Conservation (phyloP, 2,888 invertebrate genomes). For the Plebejus anna region DNA sequence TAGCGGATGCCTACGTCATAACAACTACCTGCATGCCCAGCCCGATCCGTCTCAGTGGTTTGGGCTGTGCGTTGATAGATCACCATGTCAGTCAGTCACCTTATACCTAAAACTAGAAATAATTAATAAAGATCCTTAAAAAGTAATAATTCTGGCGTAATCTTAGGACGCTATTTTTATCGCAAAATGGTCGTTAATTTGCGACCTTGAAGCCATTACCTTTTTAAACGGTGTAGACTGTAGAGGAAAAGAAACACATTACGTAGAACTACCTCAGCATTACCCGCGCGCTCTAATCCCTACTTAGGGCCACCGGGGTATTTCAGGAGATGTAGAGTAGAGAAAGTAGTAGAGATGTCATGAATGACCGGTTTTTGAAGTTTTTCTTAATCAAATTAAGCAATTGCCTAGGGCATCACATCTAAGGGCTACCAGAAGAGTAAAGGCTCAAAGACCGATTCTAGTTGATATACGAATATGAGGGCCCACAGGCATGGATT, state of each 20-base stretch:
- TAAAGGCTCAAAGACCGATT: too few species aligned
- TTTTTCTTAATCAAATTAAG: too few species aligned
- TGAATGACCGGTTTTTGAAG: neutral
- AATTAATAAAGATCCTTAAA: neutral
- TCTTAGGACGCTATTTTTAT: neutral
- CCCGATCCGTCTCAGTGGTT: too few species aligned
- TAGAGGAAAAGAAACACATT: constrained; percentile 14
- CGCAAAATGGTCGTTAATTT: neutral
- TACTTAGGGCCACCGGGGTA: neutral
- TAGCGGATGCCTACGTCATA: too few species aligned
- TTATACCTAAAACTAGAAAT: neutral
- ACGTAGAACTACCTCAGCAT: constrained; percentile 8
- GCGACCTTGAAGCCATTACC: constrained; percentile 3
- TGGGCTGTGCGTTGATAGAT: too few species aligned
- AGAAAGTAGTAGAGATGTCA: neutral
- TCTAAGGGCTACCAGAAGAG: too few species aligned
- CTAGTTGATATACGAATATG: too few species aligned
- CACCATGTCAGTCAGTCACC: too few species aligned
- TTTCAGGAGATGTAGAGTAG: neutral
- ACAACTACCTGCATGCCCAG: too few species aligned
- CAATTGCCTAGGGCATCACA: too few species aligned
- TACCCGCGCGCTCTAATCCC: constrained; percentile 6
- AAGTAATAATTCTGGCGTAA: neutral
- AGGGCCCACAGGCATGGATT: too few species aligned
- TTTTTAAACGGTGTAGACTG: neutral